These are phyloP conservation scores for Aspiorhynchus laticeps DNA, from an alignment of 2,113 vertebrate genomes.

Conservation along the genomic window DNA sequence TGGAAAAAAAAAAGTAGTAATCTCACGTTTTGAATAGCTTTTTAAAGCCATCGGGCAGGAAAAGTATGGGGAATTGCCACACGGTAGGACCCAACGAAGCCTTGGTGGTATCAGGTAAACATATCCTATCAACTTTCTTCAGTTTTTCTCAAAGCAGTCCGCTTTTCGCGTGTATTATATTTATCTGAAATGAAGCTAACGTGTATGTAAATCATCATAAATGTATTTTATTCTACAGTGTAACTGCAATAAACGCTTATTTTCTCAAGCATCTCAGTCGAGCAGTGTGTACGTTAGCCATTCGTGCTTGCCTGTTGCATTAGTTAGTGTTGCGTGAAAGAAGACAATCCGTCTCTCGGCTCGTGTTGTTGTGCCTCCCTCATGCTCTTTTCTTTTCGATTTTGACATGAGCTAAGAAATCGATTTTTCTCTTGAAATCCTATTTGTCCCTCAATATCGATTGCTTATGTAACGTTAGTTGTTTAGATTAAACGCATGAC, in stretches of 20 bases:
- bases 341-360: neutral
- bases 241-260: neutral
- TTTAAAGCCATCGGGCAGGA: neutral
- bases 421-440: neutral
- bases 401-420: neutral
- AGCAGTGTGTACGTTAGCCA: neutral
- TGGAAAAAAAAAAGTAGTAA: too few relatives aligned
- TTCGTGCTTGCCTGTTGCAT: neutral
- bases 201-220: neutral
- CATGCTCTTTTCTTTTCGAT: neutral
- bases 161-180: neutral
- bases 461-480: neutral
- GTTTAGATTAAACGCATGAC: neutral
- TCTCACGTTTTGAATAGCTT: neutral
- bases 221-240: neutral
- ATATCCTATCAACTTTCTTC: neutral
- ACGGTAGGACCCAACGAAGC: slow-evolving; percentile 86
- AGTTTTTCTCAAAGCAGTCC: neutral
- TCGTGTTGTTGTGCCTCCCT: neutral
- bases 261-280: neutral
- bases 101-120: slow-evolving; percentile 84
- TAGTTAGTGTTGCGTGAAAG: neutral
- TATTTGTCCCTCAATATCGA: neutral
- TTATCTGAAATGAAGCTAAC: neutral
- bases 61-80: slow-evolving; percentile 81